Base-by-base conservation (phyloP, 2,113 vertebrate genomes). In the Puntigrus tetrazona region DNA sequence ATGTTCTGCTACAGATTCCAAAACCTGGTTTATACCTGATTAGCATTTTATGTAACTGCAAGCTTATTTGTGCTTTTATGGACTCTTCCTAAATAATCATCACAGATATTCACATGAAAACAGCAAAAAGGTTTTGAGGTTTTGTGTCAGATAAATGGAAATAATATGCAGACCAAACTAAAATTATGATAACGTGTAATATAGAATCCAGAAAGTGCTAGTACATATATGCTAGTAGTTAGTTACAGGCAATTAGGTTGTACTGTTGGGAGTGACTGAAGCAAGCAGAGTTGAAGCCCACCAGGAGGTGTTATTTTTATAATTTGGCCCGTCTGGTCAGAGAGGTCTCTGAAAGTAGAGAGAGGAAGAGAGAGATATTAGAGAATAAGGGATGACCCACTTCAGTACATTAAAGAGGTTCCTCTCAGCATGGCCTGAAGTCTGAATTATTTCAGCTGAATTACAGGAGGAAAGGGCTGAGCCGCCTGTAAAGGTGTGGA, bases 281-380 rank as follows among this genome's bases (percentile, higher is more conserved):
- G 87, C 80, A 86, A 90, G 90, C 88, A 91, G 89, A 88, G 91
- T 92, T 91, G 88, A 91, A 90, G 92, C 87, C 90, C 92, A 91
- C 91, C 91, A 89, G 91, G 86, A 86, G 85, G 84, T 91, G 90
- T 91, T 93, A 92, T 94, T 94, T 94, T 93, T 94, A 92, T 90
- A 91, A 89, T 41, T 78, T 73, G 65, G 81, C 90, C 91, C 92
- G 92, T 94, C 92, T 94, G 93, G 89, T 89, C 91, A 88, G 87
- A 91, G 87, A 89, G 88, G 88, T 88, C 88, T 84, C 86, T 89
- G 90, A 92, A 90, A 90, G 87, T 86, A 89, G 87, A 85, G 88
- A 84, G 90, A 88, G 87, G 73, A 43, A 70, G 74, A 36, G 76
- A 79, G 74, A 70, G 27, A 75, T 38, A 34, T 38, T 67, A 63